phyloP scores from a whole-genome alignment of 2,888 invertebrate genomes.

The Deroplatys truncata region DNA sequence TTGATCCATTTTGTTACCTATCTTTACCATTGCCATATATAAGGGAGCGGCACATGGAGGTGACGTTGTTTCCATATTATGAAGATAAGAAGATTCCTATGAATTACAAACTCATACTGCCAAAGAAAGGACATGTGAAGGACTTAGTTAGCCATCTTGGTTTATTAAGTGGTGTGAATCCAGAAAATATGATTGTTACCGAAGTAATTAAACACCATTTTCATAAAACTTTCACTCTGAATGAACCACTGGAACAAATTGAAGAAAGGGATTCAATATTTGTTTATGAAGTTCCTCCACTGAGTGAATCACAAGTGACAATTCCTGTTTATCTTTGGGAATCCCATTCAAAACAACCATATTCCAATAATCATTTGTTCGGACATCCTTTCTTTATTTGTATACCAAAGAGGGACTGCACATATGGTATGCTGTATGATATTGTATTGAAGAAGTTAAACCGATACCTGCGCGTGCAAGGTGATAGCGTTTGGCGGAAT shows the following conservation, averaged over 20 bases:
- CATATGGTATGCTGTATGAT: constrained; percentile 24
- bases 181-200: constrained; percentile 44
- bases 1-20: constrained; percentile 57
- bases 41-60: constrained; percentile 46
- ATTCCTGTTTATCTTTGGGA: constrained; percentile 30
- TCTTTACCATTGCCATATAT: constrained; percentile 50
- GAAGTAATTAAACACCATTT: constrained; percentile 49
- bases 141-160: constrained; percentile 45
- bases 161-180: constrained; percentile 37
- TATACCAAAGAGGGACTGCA: constrained; percentile 25
- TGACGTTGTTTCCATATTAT: constrained; percentile 32
- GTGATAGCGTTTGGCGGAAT: not conserved
- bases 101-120: constrained; percentile 45
- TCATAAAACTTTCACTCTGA: constrained; percentile 44
- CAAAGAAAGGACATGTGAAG: constrained; percentile 43
- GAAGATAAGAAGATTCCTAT: constrained; percentile 30
- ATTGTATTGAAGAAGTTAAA: constrained; percentile 24
- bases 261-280: constrained; percentile 47
- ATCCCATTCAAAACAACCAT: constrained; percentile 6
- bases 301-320: constrained; percentile 17
- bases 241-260: constrained; percentile 45
- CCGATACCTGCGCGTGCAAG: constrained; percentile 2
- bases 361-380: constrained; percentile 22
- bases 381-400: constrained; percentile 28
- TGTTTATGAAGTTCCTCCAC: constrained; percentile 37